Percentiles rank a stretch among this genome's conserved stretches.
These are phyloP conservation scores for Crocidura indochinensis DNA, from an alignment of 2,797 vertebrate genomes.

Conservation along the genomic window DNA sequence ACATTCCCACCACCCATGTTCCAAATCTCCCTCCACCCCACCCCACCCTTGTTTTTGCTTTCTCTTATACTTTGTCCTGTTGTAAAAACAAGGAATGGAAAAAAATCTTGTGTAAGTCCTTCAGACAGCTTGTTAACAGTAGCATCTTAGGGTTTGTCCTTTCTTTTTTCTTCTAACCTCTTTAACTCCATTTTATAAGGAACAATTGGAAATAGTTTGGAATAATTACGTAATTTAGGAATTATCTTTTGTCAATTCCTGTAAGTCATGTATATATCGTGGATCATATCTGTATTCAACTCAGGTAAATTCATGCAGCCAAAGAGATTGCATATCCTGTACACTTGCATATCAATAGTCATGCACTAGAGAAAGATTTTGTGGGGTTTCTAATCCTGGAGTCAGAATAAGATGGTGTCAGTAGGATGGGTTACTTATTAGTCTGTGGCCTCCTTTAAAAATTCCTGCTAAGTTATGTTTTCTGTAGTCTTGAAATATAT, in stretches of 20 bases:
- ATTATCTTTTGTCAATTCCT: background rate
- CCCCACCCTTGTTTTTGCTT: too few relatives aligned
- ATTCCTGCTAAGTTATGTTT: background rate
- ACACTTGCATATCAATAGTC: background rate
- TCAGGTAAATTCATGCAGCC: background rate
- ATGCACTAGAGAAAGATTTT: background rate
- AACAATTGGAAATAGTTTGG: background rate
- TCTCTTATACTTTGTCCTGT: background rate
- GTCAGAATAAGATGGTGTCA: background rate
- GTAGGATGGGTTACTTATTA: background rate
- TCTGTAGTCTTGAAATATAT: background rate
- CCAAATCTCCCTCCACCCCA: too few relatives aligned
- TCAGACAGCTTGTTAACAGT: background rate
- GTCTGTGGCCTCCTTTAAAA: background rate
- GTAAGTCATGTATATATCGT: too few relatives aligned
- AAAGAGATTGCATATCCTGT: too few relatives aligned
- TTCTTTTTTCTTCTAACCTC: too few relatives aligned
- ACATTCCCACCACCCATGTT: too few relatives aligned
- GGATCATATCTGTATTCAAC: background rate
- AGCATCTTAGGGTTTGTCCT: background rate
- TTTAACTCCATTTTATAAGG: background rate
- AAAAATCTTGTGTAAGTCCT: slow-evolving; percentile 30
- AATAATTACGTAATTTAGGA: background rate
- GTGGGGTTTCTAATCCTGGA: background rate
- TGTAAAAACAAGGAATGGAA: too few relatives aligned